These are phyloP conservation scores for Axis porcinus DNA, from an alignment of 2,113 vertebrate species.

Conservation along the genomic window DNA sequence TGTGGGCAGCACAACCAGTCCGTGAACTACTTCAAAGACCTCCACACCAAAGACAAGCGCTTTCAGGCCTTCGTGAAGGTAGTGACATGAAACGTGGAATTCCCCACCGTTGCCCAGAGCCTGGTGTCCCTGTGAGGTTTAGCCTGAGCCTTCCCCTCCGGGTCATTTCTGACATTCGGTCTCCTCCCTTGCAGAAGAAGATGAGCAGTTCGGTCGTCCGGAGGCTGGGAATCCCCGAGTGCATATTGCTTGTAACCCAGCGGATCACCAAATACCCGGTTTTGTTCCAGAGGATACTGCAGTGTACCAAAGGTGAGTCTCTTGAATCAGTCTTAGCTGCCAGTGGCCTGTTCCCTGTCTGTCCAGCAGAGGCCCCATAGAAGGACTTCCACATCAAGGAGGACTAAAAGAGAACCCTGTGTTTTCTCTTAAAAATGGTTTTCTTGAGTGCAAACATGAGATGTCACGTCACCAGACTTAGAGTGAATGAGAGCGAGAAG, in stretches of 20 bases:
- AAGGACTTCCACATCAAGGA: no score
- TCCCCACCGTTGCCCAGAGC: fast-evolving
- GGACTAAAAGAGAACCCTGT: not conserved
- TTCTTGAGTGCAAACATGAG: not conserved
- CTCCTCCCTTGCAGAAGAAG: conserved; percentile 88
- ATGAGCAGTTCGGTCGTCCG: conserved; percentile 94
- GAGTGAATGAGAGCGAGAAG: not conserved
- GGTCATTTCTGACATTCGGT: not conserved
- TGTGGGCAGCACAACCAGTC: conserved; percentile 97
- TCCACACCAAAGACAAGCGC: conserved; percentile 91
- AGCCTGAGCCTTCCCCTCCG: not conserved
- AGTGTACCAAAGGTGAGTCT: conserved; percentile 92
- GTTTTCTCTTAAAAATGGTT: not conserved
- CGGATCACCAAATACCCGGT: conserved; percentile 98
- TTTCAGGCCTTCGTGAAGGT: conserved; percentile 97
- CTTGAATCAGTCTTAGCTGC: no score
- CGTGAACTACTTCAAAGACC: conserved; percentile 94
- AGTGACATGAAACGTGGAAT: fast-evolving
- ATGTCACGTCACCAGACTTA: not conserved
- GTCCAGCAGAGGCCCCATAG: not conserved
- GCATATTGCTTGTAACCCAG: conserved; percentile 96
- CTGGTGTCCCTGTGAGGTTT: fast-evolving
- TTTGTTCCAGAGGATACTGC: conserved; percentile 92
- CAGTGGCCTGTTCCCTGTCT: fast-evolving
- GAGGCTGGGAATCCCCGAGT: conserved; percentile 94